Evolutionary conservation across 2,888 invertebrate genomes (phyloP).

Genomic region (Torymus auratus): DNA sequence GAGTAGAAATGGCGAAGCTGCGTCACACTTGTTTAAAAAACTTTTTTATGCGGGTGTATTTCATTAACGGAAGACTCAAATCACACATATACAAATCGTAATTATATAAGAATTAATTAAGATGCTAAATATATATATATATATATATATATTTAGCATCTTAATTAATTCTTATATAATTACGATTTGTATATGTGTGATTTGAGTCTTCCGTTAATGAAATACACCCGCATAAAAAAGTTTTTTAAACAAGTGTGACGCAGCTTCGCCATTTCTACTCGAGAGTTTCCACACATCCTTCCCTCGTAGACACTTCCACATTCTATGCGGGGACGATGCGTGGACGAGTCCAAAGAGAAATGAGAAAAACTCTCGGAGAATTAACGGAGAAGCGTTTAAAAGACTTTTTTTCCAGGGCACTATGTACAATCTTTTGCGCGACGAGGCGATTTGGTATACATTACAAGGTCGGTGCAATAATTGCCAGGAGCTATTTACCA

Average conservation of each 20-base stretch:
- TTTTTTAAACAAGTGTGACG: constrained; percentile 31
- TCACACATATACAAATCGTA: constrained; percentile 46
- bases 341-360: not conserved
- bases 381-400: constrained; percentile 30
- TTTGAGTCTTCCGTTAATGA: constrained; percentile 57
- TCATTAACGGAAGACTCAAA: constrained; percentile 57
- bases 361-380: not conserved
- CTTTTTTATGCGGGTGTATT: constrained; percentile 44
- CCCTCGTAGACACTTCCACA: not conserved
- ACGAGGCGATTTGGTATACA: constrained; percentile 37
- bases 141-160: constrained; percentile 22
- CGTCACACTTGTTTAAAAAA: constrained; percentile 31
- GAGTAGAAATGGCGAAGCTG: not conserved
- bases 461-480: constrained; percentile 3
- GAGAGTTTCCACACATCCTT: not conserved
- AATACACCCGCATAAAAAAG: constrained; percentile 44
- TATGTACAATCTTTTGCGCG: constrained; percentile 51
- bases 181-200: constrained; percentile 46
- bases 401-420: constrained; percentile 51
- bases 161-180: constrained; percentile 24
- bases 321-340: not conserved
- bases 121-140: constrained; percentile 22
- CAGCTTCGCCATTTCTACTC: not conserved
- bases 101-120: constrained; percentile 24
- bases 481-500: constrained; percentile 24